Evolutionary conservation across 1,140 invertebrate genomes (phyloP), one percentile per base, ranked within the genome.

Genomic region (Bombus cullumanus): DNA sequence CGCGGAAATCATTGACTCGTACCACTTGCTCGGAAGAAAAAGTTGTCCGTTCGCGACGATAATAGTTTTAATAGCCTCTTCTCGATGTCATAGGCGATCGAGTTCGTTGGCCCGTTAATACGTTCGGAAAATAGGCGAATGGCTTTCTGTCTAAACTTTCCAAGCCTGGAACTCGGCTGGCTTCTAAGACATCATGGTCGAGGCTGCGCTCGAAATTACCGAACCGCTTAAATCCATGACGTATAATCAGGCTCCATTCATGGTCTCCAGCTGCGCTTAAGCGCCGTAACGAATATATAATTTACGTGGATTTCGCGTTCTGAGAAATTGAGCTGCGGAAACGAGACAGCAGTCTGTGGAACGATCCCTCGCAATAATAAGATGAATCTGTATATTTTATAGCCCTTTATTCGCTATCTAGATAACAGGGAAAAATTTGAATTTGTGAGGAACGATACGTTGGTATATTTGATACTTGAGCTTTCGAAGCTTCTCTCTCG

Each of bases 201-300:
- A 4, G 72, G 3, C 18, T 22, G 34, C 39, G 28, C n/a, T 68
- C 39, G 31, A 83, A 77, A 68, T 76, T 77, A 77, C 25, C 62
- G 43, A 77, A 18, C 43, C n/a, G 81, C 34, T 83, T 83, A 83
- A 83, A 53, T 62, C 41, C 28, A 41, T 53, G 39, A 22, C 25
- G 71, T n/a, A 62, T 57, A 74, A 74, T 34, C 71, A 34, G n/a
- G 43, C 22, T 39, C 53, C 25, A 74, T 68, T 76, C 57, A 39
- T 13, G 57, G 37, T 34, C 39, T 53, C 22, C 43, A 34, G 72
- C 22, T 34, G 28, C 5, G 39, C 57, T 81, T n/a, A 31, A 71
- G 34, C 62, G 22, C 10, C 22, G 62, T 43, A 25, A 28, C 59
- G 62, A 47, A 68, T 47, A 68, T 68, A 68, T 79, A 28, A 47